Evolutionary conservation across 2,797 vertebrate genomes (phyloP).

Genomic region (Molossus alvarezi): DNA sequence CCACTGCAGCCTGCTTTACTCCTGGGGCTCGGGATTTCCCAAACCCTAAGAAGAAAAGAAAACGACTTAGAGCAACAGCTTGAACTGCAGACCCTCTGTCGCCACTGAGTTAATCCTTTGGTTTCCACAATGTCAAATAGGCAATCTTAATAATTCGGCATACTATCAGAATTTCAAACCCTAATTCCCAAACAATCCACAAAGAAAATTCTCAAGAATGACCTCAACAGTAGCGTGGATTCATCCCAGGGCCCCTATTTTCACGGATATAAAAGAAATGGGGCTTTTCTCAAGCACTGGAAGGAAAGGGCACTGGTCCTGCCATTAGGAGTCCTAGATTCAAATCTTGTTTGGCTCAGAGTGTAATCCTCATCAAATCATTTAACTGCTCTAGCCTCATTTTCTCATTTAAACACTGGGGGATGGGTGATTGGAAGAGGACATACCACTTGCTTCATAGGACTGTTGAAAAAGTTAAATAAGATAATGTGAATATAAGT

Average conservation of each 20-base stretch:
- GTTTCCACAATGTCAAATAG: conserved; percentile 72
- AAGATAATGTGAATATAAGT: not conserved
- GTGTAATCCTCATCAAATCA: conserved; percentile 7
- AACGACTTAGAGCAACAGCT: conserved; percentile 60
- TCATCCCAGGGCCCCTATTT: conserved; percentile 53
- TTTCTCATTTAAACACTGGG: conserved; percentile 38
- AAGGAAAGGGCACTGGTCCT: not conserved
- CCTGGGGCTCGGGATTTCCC: conserved; percentile 74
- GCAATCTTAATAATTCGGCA: conserved; percentile 73
- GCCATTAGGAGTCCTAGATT: not conserved
- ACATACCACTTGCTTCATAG: not conserved
- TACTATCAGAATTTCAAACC: conserved; percentile 71
- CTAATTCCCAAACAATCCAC: conserved; percentile 77
- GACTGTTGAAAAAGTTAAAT: not conserved
- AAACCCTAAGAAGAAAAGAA: conserved; percentile 55
- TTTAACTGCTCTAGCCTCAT: not conserved
- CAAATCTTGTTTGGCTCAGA: not conserved
- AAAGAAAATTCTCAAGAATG: conserved; percentile 74
- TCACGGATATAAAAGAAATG: conserved; percentile 62
- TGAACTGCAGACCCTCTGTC: conserved; percentile 77
- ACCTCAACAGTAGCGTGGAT: conserved; percentile 65
- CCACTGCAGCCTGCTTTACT: conserved; percentile 61
- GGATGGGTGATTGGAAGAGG: not conserved
- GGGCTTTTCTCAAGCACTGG: conserved; percentile 25
- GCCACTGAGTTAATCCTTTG: conserved; percentile 74